Conservation (phyloP, 2,113 vertebrate species). For the Panthera leo region DNA sequence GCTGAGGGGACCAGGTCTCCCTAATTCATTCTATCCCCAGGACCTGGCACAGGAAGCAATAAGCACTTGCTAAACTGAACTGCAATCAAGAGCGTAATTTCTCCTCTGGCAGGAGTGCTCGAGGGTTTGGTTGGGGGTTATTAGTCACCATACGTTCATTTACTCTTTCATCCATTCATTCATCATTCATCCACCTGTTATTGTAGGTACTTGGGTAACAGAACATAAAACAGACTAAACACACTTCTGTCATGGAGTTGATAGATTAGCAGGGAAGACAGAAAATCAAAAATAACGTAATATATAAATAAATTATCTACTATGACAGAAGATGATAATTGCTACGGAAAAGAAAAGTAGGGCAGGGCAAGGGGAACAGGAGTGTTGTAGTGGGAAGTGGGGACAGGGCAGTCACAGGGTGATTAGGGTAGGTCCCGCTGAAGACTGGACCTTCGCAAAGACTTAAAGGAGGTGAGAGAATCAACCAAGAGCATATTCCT, state of each 20-base stretch:
- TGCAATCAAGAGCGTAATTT: neutral
- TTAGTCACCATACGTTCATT: neutral
- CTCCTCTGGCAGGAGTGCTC: neutral
- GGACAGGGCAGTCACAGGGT: too few species aligned
- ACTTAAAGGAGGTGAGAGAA: neutral
- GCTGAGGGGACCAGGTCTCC: neutral
- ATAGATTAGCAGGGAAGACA: neutral
- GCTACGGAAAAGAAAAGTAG: neutral
- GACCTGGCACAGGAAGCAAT: neutral
- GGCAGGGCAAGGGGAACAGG: neutral
- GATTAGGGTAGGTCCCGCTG: accelerated
- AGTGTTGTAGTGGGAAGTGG: neutral
- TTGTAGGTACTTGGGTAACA: neutral
- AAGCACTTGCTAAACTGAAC: neutral
- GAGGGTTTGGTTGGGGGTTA: neutral
- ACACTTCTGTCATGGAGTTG: neutral
- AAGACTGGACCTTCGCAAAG: neutral
- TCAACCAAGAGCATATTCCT: neutral
- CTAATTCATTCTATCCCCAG: neutral
- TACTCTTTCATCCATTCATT: neutral
- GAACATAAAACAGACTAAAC: neutral
- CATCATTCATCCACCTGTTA: neutral
- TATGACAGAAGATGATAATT: neutral
- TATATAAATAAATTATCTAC: neutral
- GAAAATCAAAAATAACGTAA: neutral